Evolutionary conservation across 1,140 invertebrate genomes (phyloP).

Genomic region (Geopemphigus sp.): DNA sequence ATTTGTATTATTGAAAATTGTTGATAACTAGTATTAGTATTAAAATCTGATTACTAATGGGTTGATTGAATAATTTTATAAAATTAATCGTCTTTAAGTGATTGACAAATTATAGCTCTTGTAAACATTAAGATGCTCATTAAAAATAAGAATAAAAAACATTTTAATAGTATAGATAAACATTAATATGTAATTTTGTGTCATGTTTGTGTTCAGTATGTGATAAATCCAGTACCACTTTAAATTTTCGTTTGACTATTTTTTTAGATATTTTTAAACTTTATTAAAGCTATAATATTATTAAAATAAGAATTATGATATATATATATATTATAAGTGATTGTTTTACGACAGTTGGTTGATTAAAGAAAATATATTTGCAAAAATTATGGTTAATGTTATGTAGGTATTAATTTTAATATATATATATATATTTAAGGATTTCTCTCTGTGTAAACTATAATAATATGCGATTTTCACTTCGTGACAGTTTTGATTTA

Average conservation of each 20-base stretch:
- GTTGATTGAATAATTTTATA: constrained; percentile 1
- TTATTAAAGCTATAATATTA: background rate
- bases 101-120: constrained; percentile 1
- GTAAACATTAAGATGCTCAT: constrained; percentile 34
- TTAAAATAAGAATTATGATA: constrained; percentile 1
- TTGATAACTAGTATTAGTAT: background rate
- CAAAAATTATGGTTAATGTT: constrained; percentile 28
- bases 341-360: constrained; percentile 9
- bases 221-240: constrained; percentile 21
- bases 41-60: background rate
- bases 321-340: constrained; percentile 9
- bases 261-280: constrained; percentile 30
- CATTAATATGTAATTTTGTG: constrained; percentile 29
- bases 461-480: constrained; percentile 37
- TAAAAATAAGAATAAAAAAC: constrained; percentile 14
- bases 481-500: constrained; percentile 22
- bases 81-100: background rate
- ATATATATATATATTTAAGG: background rate
- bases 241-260: constrained; percentile 4
- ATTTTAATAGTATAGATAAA: constrained; percentile 7
- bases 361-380: constrained; percentile 16
- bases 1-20: constrained; percentile 6
- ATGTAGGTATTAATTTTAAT: constrained; percentile 33
- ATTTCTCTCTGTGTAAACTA: constrained; percentile 21
- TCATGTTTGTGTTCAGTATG: constrained; percentile 49